A percentile compares a stretch with the other conserved stretches of the same genome.
phyloP scores from a whole-genome alignment of 2,888 invertebrate species.

The Nasonovia ribisnigri region DNA sequence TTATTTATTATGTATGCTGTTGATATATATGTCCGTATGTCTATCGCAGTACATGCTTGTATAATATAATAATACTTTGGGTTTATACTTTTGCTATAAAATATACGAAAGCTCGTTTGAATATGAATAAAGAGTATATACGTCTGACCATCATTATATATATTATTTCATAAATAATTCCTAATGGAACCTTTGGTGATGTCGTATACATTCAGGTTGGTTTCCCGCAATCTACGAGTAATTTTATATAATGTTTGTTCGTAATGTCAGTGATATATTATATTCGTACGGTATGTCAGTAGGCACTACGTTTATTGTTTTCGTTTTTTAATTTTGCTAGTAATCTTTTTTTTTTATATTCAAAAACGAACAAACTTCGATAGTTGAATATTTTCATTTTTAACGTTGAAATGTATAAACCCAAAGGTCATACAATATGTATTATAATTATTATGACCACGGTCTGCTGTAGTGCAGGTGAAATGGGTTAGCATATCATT shows the following conservation, averaged over 20 bases:
- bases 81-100: constrained; percentile 25
- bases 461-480: neutral
- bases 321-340: neutral
- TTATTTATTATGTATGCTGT: too few relatives aligned
- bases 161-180: constrained; percentile 57
- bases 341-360: neutral
- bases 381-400: neutral
- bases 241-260: neutral
- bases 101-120: constrained; percentile 50
- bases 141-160: constrained; percentile 7
- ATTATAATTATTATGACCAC: neutral
- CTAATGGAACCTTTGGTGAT: constrained; percentile 21
- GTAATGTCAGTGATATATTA: too few relatives aligned
- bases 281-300: neutral
- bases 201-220: neutral
- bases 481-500: neutral
- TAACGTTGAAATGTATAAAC: too few relatives aligned
- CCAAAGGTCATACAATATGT: neutral
- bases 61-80: constrained; percentile 32
- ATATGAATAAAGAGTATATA: constrained; percentile 9
- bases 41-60: neutral
- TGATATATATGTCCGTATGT: too few relatives aligned
- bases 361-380: neutral
- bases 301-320: neutral
- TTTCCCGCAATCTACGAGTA: neutral